Base-by-base conservation (phyloP, 2,888 invertebrate genomes). In the Deilephila porcellus region DNA sequence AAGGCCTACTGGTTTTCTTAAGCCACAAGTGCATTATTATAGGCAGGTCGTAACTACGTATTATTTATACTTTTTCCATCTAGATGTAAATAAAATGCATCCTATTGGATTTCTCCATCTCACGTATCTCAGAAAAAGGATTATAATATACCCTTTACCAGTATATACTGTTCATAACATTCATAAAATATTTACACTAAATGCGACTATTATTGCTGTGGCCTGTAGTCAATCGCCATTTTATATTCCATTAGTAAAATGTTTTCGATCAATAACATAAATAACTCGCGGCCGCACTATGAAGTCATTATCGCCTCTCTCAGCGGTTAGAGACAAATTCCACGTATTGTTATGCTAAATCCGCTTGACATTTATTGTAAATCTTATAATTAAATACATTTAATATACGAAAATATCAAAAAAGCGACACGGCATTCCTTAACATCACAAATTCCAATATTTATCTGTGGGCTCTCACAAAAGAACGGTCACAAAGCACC, bases 171-270 rank as follows among this genome's bases (percentile, higher is more conserved):
- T 25, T 67, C 1, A 32, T 32, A 52, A 25, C 14, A 25, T 25
- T 52, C 17, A 37, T 14, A 25, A 37, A 67, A 67, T 67, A 25
- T 25, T 52, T 45, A 52, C 25, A 45, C 52, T 67, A 67, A 25
- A 52, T 52, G 45, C 45, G 25, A 25, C 14, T 67, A 67, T 67
- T 67, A 67, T 52, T 25, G 45, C 52, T 20, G 52, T 14, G 67
- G 52, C 6, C 67, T 45, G 64, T 37, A 64, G 52, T 67, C 67
- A 52, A 67, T 67, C 67, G 25, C 45, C 64, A 25, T 52, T 64
- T 67, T 67, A 67, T 67, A 67, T 67, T 67, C 67, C 67, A 67
- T 67, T 67, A 67, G 67, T 52, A 45, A 67, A 52, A 67, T 67
- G 45, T 52, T 45, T 67, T 67, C 52, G 25, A 11, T 1, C 67